Percentiles rank a stretch among this genome's conserved stretches.
These are phyloP conservation scores for Probosciger aterrimus DNA, from an alignment of 2,113 vertebrate species.

Conservation along the genomic window DNA sequence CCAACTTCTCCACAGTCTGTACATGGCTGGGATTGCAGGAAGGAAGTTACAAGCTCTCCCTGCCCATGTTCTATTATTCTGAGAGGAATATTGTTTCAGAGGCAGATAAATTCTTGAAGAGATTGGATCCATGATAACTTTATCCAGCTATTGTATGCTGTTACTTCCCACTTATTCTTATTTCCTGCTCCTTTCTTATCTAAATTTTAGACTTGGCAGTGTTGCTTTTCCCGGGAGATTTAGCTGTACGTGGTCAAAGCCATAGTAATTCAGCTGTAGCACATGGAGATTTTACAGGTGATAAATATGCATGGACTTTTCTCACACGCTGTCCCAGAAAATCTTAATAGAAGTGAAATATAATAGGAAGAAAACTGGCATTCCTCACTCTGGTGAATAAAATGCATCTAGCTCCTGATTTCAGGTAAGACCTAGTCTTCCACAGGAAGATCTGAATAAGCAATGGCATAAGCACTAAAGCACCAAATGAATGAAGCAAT, in stretches of 20 bases:
- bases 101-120: neutral
- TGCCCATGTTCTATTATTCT: neutral
- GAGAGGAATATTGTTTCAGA: neutral
- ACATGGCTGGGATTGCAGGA: neutral
- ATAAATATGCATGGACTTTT: neutral
- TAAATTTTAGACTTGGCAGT: neutral
- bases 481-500: neutral
- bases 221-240: neutral
- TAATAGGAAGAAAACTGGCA: neutral
- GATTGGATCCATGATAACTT: neutral
- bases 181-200: slow-evolving; percentile 17
- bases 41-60: neutral
- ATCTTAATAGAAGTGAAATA: neutral
- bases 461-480: neutral
- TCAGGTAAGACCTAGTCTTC: neutral
- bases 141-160: neutral
- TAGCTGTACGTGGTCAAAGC: neutral
- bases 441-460: neutral
- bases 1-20: neutral
- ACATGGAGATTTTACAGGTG: neutral
- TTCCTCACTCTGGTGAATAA: neutral
- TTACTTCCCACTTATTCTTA: neutral
- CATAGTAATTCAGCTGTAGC: neutral
- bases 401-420: neutral
- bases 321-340: neutral